Percentiles rank a stretch among this genome's conserved stretches.
Evolutionary conservation across 1,140 invertebrate genomes (phyloP).

Genomic region (Neuroterus valhalla): DNA sequence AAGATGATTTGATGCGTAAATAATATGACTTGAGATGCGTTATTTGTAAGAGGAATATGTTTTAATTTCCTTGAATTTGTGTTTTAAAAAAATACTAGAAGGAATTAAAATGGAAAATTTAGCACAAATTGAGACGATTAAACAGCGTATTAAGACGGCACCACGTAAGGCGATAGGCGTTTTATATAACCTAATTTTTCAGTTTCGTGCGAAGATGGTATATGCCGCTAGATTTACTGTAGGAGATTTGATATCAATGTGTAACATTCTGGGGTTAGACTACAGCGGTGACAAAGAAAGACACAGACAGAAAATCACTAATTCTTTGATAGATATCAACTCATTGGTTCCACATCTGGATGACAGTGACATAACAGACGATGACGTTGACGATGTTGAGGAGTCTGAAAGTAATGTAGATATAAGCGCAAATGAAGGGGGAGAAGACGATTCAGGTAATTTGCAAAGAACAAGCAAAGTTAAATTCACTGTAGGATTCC

Average conservation of each 20-base stretch:
- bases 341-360: not conserved
- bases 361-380: not conserved
- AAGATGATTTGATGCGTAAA: too few relatives aligned
- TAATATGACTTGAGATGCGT: too few relatives aligned
- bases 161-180: not conserved
- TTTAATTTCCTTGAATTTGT: too few relatives aligned
- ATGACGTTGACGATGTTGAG: not conserved
- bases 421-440: not conserved
- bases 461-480: not conserved
- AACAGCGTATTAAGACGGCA: not conserved
- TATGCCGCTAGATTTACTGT: not conserved
- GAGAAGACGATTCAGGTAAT: not conserved
- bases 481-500: slow-evolving; percentile 43
- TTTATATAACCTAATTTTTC: slow-evolving; percentile 21
- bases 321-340: slow-evolving; percentile 20
- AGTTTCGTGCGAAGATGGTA: slow-evolving; percentile 26
- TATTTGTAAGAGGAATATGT: too few relatives aligned
- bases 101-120: not conserved
- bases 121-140: not conserved
- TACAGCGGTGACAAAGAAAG: slow-evolving; percentile 8
- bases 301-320: slow-evolving; percentile 11
- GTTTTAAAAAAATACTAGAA: too few relatives aligned
- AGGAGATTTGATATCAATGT: slow-evolving; percentile 34
- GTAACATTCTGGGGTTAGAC: slow-evolving; percentile 36
- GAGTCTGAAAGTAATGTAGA: not conserved